These are phyloP conservation scores for Bombyx mandarina DNA, from an alignment of 1,140 invertebrate species.

Conservation along the genomic window DNA sequence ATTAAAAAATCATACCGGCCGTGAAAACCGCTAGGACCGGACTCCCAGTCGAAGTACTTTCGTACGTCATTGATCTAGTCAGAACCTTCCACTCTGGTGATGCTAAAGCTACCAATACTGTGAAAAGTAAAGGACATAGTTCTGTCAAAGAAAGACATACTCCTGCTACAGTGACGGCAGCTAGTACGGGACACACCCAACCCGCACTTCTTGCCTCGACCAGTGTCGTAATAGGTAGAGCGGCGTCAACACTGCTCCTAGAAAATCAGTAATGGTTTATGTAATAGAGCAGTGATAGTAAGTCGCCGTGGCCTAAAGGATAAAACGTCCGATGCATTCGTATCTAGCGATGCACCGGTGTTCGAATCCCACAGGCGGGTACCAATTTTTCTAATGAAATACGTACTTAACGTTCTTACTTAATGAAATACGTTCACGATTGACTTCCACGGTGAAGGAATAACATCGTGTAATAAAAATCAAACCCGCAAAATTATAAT, in stretches of 20 bases:
- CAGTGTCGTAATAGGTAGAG: constrained; percentile 74
- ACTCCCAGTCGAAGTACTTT: constrained; percentile 75
- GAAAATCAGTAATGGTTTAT: constrained; percentile 9
- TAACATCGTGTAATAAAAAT: too few species aligned
- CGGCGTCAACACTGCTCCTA: constrained; percentile 64
- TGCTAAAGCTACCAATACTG: constrained; percentile 72
- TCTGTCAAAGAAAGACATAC: constrained; percentile 75
- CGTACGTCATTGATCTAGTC: constrained; percentile 75
- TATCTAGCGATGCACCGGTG: not conserved
- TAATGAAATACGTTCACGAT: too few species aligned
- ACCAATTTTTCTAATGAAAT: too few species aligned
- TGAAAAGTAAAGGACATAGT: constrained; percentile 73
- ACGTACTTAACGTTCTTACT: too few species aligned
- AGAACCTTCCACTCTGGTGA: constrained; percentile 77
- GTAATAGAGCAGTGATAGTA: not conserved
- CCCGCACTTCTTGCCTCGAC: constrained; percentile 74
- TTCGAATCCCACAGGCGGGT: too few species aligned
- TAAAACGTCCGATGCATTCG: too few species aligned
- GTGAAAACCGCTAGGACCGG: constrained; percentile 78
- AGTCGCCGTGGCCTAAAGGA: not conserved
- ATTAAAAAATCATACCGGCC: constrained; percentile 55
- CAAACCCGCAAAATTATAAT: too few species aligned
- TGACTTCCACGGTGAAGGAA: too few species aligned
- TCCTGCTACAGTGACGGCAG: constrained; percentile 73
- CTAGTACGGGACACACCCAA: constrained; percentile 74